Percentiles rank a stretch among this genome's conserved stretches.
Evolutionary conservation across 1,140 invertebrate species (phyloP).

Genomic region (Saxidomus purpurata): DNA sequence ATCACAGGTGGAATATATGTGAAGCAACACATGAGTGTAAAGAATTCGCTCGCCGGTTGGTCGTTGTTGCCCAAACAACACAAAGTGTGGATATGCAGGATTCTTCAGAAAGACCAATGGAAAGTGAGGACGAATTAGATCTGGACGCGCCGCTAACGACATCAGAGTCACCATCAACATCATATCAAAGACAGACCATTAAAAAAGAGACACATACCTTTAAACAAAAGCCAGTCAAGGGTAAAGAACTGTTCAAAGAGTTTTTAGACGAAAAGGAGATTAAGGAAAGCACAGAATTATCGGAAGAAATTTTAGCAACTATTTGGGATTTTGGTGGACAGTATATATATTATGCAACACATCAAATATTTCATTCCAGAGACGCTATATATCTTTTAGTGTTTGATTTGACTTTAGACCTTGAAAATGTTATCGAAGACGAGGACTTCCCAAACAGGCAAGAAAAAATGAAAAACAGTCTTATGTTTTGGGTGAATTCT

Average conservation of each 20-base stretch:
- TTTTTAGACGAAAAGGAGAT: too few species aligned
- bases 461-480: neutral
- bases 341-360: neutral
- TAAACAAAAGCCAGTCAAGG: too few species aligned
- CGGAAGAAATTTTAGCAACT: neutral
- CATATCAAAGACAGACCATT: too few species aligned
- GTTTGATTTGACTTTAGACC: neutral
- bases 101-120: neutral
- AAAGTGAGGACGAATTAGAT: neutral
- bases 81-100: neutral
- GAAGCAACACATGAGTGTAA: neutral
- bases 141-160: neutral
- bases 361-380: neutral
- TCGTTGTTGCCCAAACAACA: neutral
- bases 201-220: neutral
- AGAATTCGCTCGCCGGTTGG: neutral
- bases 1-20: neutral
- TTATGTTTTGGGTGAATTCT: neutral
- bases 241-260: too few species aligned
- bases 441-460: neutral
- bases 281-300: neutral
- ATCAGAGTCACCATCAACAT: neutral
- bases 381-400: neutral
- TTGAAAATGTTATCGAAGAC: neutral
- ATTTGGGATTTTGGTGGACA: slow-evolving; percentile 11